Conservation (phyloP, 2,888 invertebrate species). For the Nomada fabriciana region DNA sequence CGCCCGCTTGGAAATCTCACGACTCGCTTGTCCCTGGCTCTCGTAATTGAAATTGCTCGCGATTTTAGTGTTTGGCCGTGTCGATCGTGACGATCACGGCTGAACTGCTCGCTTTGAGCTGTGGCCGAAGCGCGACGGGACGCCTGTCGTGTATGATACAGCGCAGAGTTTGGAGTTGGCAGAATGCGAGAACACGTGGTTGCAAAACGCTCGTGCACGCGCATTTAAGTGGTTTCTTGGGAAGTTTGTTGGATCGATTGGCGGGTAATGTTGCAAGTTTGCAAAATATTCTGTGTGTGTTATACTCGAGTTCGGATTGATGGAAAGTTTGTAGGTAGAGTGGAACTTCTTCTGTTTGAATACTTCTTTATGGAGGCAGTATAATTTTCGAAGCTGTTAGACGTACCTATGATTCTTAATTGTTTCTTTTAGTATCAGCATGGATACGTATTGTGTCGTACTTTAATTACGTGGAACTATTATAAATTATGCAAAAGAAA, state of each 20-base stretch:
- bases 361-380: no score
- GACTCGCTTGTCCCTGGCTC: conserved; percentile 11
- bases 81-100: conserved; percentile 2
- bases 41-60: conserved; percentile 52
- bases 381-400: no score
- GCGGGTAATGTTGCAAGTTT: neutral
- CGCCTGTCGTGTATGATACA: neutral
- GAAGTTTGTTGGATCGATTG: neutral
- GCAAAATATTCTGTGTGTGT: neutral
- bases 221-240: neutral
- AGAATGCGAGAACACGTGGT: neutral
- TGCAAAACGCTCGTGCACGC: neutral
- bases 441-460: no score
- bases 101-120: neutral
- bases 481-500: no score
- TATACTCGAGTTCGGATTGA: no score
- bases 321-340: no score
- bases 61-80: conserved; percentile 30
- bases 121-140: neutral
- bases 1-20: conserved; percentile 18
- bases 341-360: no score
- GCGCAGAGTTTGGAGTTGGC: neutral
- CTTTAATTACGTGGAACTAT: no score
- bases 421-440: no score
- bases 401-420: no score